Percentiles rank a stretch among this genome's conserved stretches.
phyloP scores from a whole-genome alignment of 2,113 vertebrate species.

The Echinops telfairi region DNA sequence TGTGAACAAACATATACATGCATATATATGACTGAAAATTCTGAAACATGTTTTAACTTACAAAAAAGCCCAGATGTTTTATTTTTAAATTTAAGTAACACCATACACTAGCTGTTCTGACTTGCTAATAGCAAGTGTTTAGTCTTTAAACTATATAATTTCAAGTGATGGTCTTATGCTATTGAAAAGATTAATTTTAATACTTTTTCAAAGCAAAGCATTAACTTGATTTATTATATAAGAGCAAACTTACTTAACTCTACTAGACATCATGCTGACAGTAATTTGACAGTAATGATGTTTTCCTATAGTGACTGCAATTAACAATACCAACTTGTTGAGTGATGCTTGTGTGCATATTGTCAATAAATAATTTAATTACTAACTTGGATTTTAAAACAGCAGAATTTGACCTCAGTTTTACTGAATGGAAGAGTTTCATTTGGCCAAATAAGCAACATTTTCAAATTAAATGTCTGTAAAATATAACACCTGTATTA shows the following conservation, averaged over 20 bases:
- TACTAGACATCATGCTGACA: constrained; percentile 73
- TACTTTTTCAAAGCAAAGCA: constrained; percentile 56
- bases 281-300: constrained; percentile 75
- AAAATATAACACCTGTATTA: neutral
- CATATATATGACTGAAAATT: no score
- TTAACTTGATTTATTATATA: constrained; percentile 76
- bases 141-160: constrained; percentile 47
- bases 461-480: constrained; percentile 19
- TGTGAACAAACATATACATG: no score
- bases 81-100: neutral
- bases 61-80: no score
- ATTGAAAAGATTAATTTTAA: constrained; percentile 71
- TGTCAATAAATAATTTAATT: constrained; percentile 74
- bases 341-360: constrained; percentile 68
- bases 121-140: neutral
- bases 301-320: constrained; percentile 65
- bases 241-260: constrained; percentile 72
- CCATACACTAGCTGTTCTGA: neutral
- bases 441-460: neutral
- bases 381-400: constrained; percentile 52
- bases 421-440: no score
- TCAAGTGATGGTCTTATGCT: constrained; percentile 54
- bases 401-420: constrained; percentile 15
- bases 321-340: constrained; percentile 72
- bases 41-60: no score